Base-by-base conservation (phyloP, 2,113 vertebrate species). In the Ptychochromis oligacanthus region DNA sequence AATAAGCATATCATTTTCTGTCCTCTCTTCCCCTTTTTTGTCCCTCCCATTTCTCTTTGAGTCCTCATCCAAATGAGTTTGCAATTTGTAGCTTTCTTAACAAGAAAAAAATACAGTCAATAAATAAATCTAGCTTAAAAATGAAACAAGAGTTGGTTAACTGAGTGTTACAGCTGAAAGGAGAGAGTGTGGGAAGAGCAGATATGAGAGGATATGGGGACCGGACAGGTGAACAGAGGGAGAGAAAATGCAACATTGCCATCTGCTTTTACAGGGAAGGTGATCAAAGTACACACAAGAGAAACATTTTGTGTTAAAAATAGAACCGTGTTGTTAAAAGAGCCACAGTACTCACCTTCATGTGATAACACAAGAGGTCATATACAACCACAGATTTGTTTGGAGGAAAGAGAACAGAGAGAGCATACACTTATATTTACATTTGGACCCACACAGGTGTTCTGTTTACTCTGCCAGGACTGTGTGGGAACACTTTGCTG, bases 291-390 rank as follows among this genome's bases (percentile, higher is more conserved):
- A 15, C 22, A 26, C 74, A 62, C 65, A 58, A 49, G 36, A 34
- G 74, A 49, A 65, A 75, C 75, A 84, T 64, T 17, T n/a, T 72
- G 40, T 38, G 64, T 57, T 86, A 80, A 81, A 81, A 89, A 84
- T 72, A 84, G 84, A 81, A 52, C 18, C 11, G 31, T 2, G 2
- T 81, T 58, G 36, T 74, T 81, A 81, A 81, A 82, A 79, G 77
- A 52, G 24, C 18, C 75, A 80, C 46, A 61, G 9, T 22, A 43
- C 40, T 60, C 59, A 75, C 82, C 72, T 77, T 58, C 38, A 74
- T 70, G 18, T 59, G 62, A 72, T 72, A 72, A 72, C 17, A 72
- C 67, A 72, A 18, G 18, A 72, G 67, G 46, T 77, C 61, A n/a
- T 11, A 75, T 6, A 31, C 70, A 75, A 20, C 49, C 12, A 75